Percentiles rank a stretch among this genome's conserved stretches.
Conservation (phyloP, 2,797 vertebrate species). For the Chelonia mydas region DNA sequence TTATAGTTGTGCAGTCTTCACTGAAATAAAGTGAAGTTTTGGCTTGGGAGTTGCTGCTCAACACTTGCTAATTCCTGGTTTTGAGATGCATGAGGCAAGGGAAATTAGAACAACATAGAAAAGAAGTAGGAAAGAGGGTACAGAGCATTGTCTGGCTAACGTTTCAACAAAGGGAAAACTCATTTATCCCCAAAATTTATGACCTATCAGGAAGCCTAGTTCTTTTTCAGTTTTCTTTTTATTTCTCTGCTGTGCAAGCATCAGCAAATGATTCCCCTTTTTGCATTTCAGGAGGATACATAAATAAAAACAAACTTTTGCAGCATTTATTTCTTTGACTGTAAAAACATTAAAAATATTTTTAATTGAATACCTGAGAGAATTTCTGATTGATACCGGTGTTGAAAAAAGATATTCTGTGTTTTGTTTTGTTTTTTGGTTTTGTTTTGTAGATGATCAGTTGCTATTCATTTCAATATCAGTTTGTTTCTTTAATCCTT, state of each 20-base stretch:
- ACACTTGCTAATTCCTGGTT: background rate
- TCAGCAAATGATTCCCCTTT: background rate
- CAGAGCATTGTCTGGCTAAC: background rate
- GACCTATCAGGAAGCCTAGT: background rate
- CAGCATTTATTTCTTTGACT: accelerated
- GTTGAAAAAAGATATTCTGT: background rate
- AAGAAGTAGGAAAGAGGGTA: background rate
- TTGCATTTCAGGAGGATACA: background rate
- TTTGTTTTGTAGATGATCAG: background rate
- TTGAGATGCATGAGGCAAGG: background rate
- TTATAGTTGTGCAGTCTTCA: background rate
- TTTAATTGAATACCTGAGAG: background rate
- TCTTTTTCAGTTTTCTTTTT: background rate
- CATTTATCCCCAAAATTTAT: background rate
- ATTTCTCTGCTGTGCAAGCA: background rate
- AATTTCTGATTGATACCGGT: background rate
- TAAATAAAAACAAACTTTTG: background rate
- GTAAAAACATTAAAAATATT: background rate
- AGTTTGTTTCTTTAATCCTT: constrained; percentile 48
- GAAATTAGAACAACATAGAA: background rate
- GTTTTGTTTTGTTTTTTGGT: background rate
- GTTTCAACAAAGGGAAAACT: background rate
- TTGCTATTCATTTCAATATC: constrained; percentile 9
- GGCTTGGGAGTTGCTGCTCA: background rate
- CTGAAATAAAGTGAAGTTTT: background rate